Evolutionary conservation across 2,797 vertebrate species (phyloP).

Genomic region (Sorex maritimensis): DNA sequence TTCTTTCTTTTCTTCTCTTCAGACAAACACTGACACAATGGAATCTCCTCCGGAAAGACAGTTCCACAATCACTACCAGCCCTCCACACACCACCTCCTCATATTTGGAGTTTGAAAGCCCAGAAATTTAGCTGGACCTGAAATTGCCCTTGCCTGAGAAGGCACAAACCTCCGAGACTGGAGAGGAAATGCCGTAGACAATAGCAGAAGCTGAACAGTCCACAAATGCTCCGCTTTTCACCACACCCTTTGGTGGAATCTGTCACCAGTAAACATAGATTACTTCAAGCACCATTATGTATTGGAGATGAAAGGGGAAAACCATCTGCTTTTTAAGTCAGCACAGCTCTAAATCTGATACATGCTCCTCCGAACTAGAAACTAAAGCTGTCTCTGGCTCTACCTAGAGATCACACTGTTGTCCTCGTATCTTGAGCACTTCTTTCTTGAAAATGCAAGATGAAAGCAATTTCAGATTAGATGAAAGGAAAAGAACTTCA

Average conservation of each 20-base stretch:
- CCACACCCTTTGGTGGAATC: constrained; percentile 83
- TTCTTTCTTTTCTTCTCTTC: not conserved
- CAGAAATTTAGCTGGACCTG: constrained; percentile 73
- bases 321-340: constrained; percentile 80
- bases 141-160: constrained; percentile 76
- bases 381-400: not conserved
- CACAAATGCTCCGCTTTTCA: constrained; percentile 73
- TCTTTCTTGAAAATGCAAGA: constrained; percentile 24
- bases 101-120: constrained; percentile 55
- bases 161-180: constrained; percentile 68
- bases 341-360: constrained; percentile 70
- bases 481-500: not conserved
- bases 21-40: constrained; percentile 8
- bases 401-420: not conserved
- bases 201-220: constrained; percentile 75
- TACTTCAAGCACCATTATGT: constrained; percentile 80
- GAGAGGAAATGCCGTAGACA: constrained; percentile 88
- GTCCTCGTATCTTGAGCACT: not conserved
- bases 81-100: not conserved
- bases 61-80: not conserved
- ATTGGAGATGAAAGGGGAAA: constrained; percentile 84
- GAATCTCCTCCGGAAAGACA: constrained; percentile 63
- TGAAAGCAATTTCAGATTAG: not conserved
- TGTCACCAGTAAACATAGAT: constrained; percentile 82
- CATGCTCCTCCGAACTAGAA: constrained; percentile 54